A percentile compares a stretch with the other conserved stretches of the same genome.
phyloP scores from a whole-genome alignment of 2,888 invertebrate genomes.

The Aproaerema taeniolella region DNA sequence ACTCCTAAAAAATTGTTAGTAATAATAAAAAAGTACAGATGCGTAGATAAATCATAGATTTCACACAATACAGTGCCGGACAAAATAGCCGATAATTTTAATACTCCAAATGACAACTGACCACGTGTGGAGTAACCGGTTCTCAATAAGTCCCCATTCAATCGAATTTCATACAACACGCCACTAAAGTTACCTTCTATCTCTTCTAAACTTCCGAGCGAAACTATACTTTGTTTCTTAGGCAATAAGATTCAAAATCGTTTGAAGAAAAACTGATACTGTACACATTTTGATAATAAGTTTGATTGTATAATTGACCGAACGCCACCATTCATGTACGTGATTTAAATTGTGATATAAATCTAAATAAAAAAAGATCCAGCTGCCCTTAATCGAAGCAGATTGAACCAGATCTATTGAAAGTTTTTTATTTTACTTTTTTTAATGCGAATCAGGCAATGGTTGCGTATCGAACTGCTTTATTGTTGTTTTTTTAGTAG shows the following conservation, averaged over 20 bases:
- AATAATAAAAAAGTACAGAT: constrained; percentile 2
- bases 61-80: constrained; percentile 35
- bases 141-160: constrained; percentile 65
- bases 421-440: constrained; percentile 29
- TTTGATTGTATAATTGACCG: constrained; percentile 26
- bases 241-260: not conserved
- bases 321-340: constrained; percentile 35
- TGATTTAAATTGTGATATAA: too few relatives aligned
- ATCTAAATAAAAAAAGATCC: constrained; percentile 45
- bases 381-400: constrained; percentile 53
- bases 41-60: constrained; percentile 29
- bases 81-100: constrained; percentile 65
- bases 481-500: not conserved
- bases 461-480: constrained; percentile 7
- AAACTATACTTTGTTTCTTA: not conserved
- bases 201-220: not conserved
- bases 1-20: too few relatives aligned
- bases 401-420: constrained; percentile 48
- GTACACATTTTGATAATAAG: constrained; percentile 8
- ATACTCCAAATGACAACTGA: constrained; percentile 62
- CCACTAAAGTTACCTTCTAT: constrained; percentile 25
- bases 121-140: constrained; percentile 72
- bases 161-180: constrained; percentile 53
- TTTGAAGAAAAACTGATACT: not conserved
- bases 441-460: constrained; percentile 25